phyloP scores from a whole-genome alignment of 2,797 vertebrate species.

The Synaphobranchus kaupii region DNA sequence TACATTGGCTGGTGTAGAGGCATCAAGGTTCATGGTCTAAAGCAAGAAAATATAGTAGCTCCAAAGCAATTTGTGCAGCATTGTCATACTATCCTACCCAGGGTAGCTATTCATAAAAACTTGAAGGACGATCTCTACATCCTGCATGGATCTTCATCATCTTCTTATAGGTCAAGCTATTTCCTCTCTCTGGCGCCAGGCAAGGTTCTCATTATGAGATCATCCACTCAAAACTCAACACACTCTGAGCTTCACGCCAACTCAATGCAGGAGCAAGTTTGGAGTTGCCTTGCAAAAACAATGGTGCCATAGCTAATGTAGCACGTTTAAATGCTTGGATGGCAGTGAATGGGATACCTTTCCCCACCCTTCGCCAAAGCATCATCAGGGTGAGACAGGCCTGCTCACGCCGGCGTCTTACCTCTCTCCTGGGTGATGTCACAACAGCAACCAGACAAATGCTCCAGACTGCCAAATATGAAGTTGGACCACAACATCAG shows the following conservation, averaged over 20 bases:
- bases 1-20: no score
- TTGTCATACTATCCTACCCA: no score
- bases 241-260: conserved; percentile 48
- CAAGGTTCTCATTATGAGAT: conserved; percentile 49
- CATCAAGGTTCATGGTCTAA: no score
- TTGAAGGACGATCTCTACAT: no score
- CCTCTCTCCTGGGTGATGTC: conserved; percentile 63
- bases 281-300: conserved; percentile 73
- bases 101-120: background rate
- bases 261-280: conserved; percentile 71
- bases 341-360: conserved; percentile 68
- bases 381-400: conserved; percentile 67
- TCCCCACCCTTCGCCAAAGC: conserved; percentile 53
- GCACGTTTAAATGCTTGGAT: conserved; percentile 72
- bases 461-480: background rate
- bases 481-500: background rate
- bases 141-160: background rate
- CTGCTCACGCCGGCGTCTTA: conserved; percentile 69
- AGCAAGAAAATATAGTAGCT: no score
- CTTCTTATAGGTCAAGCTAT: conserved; percentile 36
- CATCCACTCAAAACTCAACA: background rate
- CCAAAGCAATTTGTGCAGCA: no score
- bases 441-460: conserved; percentile 44
- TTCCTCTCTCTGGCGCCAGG: conserved; percentile 18
- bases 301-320: conserved; percentile 74